Conservation (phyloP, 1,140 invertebrate species). For the Phenacoccus solenopsis region DNA sequence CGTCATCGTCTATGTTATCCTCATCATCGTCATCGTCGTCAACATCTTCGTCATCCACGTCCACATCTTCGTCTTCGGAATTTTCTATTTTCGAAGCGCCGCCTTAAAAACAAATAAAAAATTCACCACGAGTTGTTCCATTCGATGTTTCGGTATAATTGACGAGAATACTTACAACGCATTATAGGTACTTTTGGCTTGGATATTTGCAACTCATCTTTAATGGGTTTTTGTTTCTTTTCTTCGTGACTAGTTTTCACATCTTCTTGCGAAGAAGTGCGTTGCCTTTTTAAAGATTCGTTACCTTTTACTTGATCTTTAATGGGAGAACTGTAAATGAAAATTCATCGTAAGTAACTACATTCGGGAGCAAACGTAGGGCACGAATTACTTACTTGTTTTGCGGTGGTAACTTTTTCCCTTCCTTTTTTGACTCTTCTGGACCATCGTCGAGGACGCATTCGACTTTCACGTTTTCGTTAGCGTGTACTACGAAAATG, state of each 20-base stretch:
- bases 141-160: too few relatives aligned
- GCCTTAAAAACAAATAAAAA: not conserved
- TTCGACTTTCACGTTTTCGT: not conserved
- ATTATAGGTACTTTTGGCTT: constrained; percentile 7
- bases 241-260: constrained; percentile 10
- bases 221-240: constrained; percentile 5
- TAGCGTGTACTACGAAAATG: not conserved
- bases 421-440: not conserved
- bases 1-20: constrained; percentile 29
- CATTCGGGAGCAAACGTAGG: not conserved
- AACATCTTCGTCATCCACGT: constrained; percentile 33
- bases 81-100: not conserved
- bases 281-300: not conserved
- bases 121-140: too few relatives aligned
- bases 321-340: not conserved
- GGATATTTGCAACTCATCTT: not conserved
- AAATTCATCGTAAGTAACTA: not conserved
- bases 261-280: not conserved
- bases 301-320: not conserved
- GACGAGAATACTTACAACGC: constrained; percentile 6
- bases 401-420: not conserved
- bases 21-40: constrained; percentile 29
- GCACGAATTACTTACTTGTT: not conserved
- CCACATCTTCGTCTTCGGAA: constrained; percentile 27
- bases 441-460: not conserved